phyloP scores from a whole-genome alignment of 2,888 invertebrate genomes.

The Blera fallax region DNA sequence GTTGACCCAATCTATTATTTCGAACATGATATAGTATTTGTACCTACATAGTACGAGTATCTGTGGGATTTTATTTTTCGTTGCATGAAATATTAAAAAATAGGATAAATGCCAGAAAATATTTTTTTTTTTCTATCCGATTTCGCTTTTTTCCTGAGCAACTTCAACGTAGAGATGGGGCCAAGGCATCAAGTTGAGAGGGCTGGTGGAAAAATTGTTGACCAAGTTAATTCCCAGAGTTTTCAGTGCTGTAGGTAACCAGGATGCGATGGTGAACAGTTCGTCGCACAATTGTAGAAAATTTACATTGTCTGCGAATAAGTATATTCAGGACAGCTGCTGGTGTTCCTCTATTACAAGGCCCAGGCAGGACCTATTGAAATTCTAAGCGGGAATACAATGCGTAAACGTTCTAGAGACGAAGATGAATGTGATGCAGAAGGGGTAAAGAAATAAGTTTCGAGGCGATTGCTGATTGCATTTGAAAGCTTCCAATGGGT shows the following conservation, averaged over 20 bases:
- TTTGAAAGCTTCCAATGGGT: constrained; percentile 43
- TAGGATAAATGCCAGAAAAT: constrained; percentile 52
- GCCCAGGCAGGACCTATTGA: constrained; percentile 27
- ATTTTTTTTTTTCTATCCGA: constrained; percentile 27
- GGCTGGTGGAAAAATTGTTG: constrained; percentile 62
- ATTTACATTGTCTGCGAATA: constrained; percentile 52
- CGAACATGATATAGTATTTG: constrained; percentile 54
- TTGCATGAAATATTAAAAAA: constrained; percentile 67
- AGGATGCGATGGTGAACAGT: constrained; percentile 30
- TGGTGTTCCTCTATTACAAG: constrained; percentile 6
- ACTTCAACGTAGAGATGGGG: not conserved
- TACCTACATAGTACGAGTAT: constrained; percentile 23
- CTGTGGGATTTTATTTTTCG: constrained; percentile 52
- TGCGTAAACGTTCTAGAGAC: constrained; percentile 18
- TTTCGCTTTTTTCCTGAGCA: constrained; percentile 13
- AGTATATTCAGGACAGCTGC: constrained; percentile 32
- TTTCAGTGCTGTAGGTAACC: not conserved
- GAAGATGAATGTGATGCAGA: constrained; percentile 36
- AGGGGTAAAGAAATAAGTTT: not conserved
- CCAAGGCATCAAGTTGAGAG: constrained; percentile 38
- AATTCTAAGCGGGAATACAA: constrained; percentile 22
- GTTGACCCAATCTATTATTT: constrained; percentile 64
- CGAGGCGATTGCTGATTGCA: constrained; percentile 58
- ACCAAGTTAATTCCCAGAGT: constrained; percentile 29
- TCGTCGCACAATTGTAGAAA: constrained; percentile 49